phyloP scores from a whole-genome alignment of 2,888 invertebrate species.

The Neoaliturus tenellus region DNA sequence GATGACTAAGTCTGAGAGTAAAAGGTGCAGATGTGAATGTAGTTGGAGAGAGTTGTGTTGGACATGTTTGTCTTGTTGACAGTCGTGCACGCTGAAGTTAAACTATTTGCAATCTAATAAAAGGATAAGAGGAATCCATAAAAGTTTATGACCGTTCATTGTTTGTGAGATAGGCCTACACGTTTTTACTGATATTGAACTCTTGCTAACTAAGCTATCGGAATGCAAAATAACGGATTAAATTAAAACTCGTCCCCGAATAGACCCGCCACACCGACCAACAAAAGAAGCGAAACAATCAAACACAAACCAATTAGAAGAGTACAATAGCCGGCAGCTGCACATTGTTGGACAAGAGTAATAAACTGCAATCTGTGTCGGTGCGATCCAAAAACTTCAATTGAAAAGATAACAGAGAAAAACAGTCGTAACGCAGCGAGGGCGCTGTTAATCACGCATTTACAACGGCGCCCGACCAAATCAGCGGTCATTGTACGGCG shows the following conservation, averaged over 20 bases:
- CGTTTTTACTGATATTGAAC: too few species aligned
- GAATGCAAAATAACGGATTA: too few species aligned
- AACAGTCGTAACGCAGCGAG: neutral
- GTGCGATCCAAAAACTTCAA: slow-evolving; percentile 42
- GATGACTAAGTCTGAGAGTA: neutral
- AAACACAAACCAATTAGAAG: slow-evolving; percentile 41
- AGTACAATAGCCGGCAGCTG: slow-evolving; percentile 25
- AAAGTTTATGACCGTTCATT: too few species aligned
- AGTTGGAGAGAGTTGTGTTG: neutral
- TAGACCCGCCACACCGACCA: neutral
- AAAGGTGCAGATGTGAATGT: neutral
- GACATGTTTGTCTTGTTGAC: too few species aligned
- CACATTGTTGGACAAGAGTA: slow-evolving; percentile 48
- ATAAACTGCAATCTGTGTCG: slow-evolving; percentile 41
- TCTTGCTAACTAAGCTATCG: too few species aligned
- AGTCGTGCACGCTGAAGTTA: too few species aligned
- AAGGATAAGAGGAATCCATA: too few species aligned
- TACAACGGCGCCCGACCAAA: slow-evolving; percentile 22
- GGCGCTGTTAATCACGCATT: slow-evolving; percentile 24
- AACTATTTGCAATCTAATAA: too few species aligned
- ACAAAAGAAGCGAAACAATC: slow-evolving; percentile 35
- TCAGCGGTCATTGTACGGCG: slow-evolving; percentile 19
- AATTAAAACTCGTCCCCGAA: neutral
- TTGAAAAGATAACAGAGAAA: slow-evolving; percentile 45
- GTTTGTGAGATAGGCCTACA: too few species aligned